Conservation (phyloP, 2,113 vertebrate genomes). For the Phylloscopus whistleri region DNA sequence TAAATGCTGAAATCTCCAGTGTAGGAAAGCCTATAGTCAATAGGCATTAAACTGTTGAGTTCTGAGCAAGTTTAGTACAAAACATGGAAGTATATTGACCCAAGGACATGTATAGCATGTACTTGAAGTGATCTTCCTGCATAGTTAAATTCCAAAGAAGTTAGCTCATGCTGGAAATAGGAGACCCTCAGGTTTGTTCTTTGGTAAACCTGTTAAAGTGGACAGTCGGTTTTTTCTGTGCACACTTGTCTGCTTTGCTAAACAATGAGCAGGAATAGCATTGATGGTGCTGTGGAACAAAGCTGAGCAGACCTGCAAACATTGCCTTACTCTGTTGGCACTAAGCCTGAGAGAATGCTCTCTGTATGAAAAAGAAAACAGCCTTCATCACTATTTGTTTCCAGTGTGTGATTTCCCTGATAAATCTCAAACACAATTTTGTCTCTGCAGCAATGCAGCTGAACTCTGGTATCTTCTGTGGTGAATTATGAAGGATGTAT, state of each 20-base stretch:
- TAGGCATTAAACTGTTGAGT: slow-evolving; percentile 20
- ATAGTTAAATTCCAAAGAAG: not conserved
- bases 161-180: not conserved
- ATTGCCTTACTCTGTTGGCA: not conserved
- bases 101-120: not conserved
- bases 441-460: not conserved
- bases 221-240: not conserved
- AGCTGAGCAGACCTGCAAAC: not conserved
- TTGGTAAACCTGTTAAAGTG: not conserved
- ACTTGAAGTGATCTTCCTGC: not conserved
- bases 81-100: not conserved
- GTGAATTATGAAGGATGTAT: not conserved
- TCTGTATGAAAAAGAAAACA: not conserved
- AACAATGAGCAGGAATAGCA: not conserved
- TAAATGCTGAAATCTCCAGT: slow-evolving; percentile 3
- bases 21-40: not conserved
- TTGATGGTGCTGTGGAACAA: not conserved
- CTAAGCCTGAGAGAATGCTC: not conserved
- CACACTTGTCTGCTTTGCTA: not conserved
- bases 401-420: not conserved
- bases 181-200: not conserved
- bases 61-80: not conserved
- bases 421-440: not conserved
- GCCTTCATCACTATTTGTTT: not conserved
- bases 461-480: not conserved